phyloP scores from a whole-genome alignment of 1,140 invertebrate species.

The Pentalonia nigronervosa region DNA sequence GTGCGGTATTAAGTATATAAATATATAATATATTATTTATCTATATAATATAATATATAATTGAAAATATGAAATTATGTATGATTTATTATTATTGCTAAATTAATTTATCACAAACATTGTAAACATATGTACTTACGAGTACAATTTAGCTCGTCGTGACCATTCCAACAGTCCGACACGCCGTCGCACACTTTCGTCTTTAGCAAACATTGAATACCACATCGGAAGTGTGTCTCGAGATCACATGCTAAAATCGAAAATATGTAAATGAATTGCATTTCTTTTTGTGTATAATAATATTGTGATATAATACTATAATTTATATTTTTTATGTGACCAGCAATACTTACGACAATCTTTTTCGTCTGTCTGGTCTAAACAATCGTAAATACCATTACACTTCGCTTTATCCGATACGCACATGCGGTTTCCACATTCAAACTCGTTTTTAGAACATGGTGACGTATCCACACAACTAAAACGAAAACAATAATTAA shows the following conservation, averaged over 20 bases:
- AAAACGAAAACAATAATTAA: slow-evolving; percentile 43
- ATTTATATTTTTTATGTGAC: not conserved
- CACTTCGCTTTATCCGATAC: slow-evolving; percentile 73
- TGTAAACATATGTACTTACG: slow-evolving; percentile 66
- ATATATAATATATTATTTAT: not conserved
- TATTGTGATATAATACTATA: not conserved
- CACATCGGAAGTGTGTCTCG: slow-evolving; percentile 77
- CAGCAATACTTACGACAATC: slow-evolving; percentile 72
- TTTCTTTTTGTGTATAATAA: not conserved
- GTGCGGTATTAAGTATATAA: not conserved
- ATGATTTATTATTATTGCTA: not conserved
- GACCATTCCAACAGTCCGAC: slow-evolving; percentile 82
- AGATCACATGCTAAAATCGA: slow-evolving; percentile 73
- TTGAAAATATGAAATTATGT: not conserved
- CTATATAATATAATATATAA: not conserved
- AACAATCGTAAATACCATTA: slow-evolving; percentile 81
- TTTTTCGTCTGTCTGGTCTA: slow-evolving; percentile 80
- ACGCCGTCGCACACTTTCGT: slow-evolving; percentile 75
- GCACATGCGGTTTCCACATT: slow-evolving; percentile 77
- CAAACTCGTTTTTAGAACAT: slow-evolving; percentile 71
- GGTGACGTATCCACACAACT: slow-evolving; percentile 66
- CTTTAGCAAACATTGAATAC: slow-evolving; percentile 75
- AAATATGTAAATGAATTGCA: slow-evolving; percentile 55
- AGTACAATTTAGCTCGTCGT: slow-evolving; percentile 81
- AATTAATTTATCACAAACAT: slow-evolving; percentile 17